A percentile compares a stretch with the other conserved stretches of the same genome.
These are phyloP conservation scores for Alcedo atthis DNA, from an alignment of 2,797 vertebrate genomes.

Conservation along the genomic window DNA sequence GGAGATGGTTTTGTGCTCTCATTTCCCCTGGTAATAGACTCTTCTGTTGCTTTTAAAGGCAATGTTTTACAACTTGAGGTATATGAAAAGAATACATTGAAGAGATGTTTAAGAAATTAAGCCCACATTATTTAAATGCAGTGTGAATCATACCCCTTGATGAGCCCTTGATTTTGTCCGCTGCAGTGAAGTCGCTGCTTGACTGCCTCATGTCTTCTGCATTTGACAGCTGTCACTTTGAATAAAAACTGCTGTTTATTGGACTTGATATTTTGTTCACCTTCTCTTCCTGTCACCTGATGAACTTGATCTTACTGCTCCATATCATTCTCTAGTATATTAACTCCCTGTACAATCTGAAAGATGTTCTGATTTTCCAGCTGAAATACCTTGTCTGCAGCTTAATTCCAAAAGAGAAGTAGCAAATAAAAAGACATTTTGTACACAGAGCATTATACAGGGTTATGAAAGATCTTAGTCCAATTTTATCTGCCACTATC, in stretches of 20 bases:
- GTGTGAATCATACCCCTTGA: background rate
- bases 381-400: conserved; percentile 30
- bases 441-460: background rate
- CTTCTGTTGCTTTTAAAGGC: background rate
- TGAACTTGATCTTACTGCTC: background rate
- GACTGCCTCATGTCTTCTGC: background rate
- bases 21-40: background rate
- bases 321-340: conserved; percentile 35
- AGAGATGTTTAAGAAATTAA: background rate
- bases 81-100: background rate
- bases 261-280: conserved; percentile 26
- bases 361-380: conserved; percentile 55
- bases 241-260: conserved; percentile 49
- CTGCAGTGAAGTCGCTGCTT: background rate
- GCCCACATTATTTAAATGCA: background rate
- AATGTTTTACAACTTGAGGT: background rate
- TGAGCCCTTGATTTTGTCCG: conserved; percentile 6
- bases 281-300: conserved; percentile 42
- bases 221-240: conserved; percentile 59
- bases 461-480: conserved; percentile 11
- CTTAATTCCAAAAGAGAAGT: conserved; percentile 39
- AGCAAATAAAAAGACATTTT: background rate
- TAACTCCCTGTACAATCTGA: background rate
- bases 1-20: background rate
- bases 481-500: conserved; percentile 52